Percentiles rank a stretch among this genome's conserved stretches.
phyloP scores from a whole-genome alignment of 1,140 invertebrate genomes.

The Metopolophium dirhodum region DNA sequence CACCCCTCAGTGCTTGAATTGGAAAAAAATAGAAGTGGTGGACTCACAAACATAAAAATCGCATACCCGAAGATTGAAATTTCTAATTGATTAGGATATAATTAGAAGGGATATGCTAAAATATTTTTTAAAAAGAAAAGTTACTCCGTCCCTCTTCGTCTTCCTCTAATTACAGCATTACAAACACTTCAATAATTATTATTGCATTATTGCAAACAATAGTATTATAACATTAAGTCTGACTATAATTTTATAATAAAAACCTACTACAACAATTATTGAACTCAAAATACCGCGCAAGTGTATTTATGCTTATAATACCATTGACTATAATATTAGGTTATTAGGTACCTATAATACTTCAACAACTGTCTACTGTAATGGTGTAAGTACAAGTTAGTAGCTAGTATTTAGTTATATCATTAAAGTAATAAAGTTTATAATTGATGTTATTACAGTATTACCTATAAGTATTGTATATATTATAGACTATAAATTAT shows the following conservation, averaged over 20 bases:
- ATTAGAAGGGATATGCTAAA: too few species aligned
- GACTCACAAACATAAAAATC: too few species aligned
- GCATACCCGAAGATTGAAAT: too few species aligned
- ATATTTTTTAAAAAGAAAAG: too few species aligned
- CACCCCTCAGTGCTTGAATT: neutral
- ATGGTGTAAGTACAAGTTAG: neutral
- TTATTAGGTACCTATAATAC: neutral
- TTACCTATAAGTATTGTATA: too few species aligned
- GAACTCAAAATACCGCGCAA: neutral
- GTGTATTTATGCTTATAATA: neutral
- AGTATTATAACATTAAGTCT: neutral
- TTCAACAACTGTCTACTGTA: neutral
- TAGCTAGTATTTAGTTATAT: neutral
- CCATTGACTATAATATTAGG: neutral
- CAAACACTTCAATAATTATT: neutral
- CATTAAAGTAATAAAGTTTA: neutral
- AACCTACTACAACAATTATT: neutral
- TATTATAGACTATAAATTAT: too few species aligned
- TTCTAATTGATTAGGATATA: too few species aligned
- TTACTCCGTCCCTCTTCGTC: too few species aligned
- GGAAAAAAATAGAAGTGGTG: too few species aligned
- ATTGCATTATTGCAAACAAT: neutral
- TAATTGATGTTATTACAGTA: too few species aligned
- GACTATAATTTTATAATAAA: neutral
- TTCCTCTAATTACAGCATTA: too few species aligned